phyloP scores from a whole-genome alignment of 2,797 vertebrate species.

The Microhierax caerulescens region DNA sequence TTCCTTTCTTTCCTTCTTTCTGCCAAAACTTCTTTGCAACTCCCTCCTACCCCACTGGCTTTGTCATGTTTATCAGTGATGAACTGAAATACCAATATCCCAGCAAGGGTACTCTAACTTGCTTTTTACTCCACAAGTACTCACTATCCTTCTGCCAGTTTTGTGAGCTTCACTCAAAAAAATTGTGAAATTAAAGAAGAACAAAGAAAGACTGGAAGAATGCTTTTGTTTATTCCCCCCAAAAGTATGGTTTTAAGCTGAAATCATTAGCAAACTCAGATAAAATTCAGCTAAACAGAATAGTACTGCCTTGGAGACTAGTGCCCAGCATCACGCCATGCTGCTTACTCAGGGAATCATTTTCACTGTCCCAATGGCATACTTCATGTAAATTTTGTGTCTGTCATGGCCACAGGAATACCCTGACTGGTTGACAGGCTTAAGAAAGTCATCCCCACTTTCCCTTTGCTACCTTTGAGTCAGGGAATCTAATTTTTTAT shows the following conservation, averaged over 20 bases:
- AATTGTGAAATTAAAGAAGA: neutral
- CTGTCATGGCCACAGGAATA: neutral
- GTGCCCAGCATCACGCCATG: neutral
- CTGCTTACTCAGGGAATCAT: neutral
- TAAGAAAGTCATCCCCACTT: neutral
- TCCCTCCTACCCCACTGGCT: neutral
- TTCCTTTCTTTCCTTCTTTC: too few species aligned
- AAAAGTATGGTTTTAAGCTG: neutral
- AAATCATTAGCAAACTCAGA: neutral
- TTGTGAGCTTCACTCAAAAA: neutral
- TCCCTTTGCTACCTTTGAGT: neutral
- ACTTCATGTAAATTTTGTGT: neutral
- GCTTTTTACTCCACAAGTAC: neutral
- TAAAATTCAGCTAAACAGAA: neutral
- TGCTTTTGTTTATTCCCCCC: neutral
- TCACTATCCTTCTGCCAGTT: neutral
- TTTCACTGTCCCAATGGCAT: neutral
- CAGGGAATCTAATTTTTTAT: rapidly evolving
- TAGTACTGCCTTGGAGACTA: neutral
- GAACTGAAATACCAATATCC: neutral
- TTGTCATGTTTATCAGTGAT: neutral
- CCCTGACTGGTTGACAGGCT: neutral
- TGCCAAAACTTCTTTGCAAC: neutral
- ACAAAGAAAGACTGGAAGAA: neutral
- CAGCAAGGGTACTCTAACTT: neutral